Base-by-base conservation (phyloP, 1,140 invertebrate genomes). In the Idris sp. region DNA sequence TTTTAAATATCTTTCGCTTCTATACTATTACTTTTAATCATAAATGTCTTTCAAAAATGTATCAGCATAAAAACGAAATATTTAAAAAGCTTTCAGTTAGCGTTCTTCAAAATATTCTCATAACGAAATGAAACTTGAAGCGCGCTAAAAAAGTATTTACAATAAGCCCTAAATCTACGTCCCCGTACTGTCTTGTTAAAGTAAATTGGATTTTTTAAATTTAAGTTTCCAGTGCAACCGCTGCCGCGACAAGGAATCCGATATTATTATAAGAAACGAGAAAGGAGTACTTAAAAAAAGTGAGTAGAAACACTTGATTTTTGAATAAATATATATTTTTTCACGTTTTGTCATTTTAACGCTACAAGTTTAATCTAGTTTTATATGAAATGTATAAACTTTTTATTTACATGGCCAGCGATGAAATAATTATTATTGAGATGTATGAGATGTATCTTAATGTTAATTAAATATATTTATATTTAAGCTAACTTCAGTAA, bases 171-270 rank as follows among this genome's bases (percentile, higher is more conserved):
- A 59, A 46, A 73, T 56, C 69, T 73, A 58, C 58, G 43, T 59
- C 43, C 59, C 51, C 68, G 51, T 64, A 64, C 59, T 49, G 59
- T 65, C 69, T 73, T 65, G 69, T 74, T 74, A 74, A 51, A 65
- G 69, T 59, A 74, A 74, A 74, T 74, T 74, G 61, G 62, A 67
- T 74, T 67, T 74, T 58, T 64, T 53, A 51, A 74, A 58, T 46
- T 53, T 53, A 74, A 74, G 61, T 74, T 74, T 41, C 61, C 6
- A 36, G 40, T 26, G 35, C 53, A 18, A 74, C 54, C 49, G 35
- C 41, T 40, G 26, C 35, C 9, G 36, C 41, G 61, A 74, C 61
- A 67, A 65, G 36, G 46, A 59, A 73, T 67, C 48, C 49, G 41
- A 74, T 67, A 62, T 74, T 67, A 74, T 74, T 67, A 67, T 53